A percentile compares a stretch with the other conserved stretches of the same genome.
phyloP scores from a whole-genome alignment of 35 echinoderm and acorn worm species.

The Acanthaster planci region DNA sequence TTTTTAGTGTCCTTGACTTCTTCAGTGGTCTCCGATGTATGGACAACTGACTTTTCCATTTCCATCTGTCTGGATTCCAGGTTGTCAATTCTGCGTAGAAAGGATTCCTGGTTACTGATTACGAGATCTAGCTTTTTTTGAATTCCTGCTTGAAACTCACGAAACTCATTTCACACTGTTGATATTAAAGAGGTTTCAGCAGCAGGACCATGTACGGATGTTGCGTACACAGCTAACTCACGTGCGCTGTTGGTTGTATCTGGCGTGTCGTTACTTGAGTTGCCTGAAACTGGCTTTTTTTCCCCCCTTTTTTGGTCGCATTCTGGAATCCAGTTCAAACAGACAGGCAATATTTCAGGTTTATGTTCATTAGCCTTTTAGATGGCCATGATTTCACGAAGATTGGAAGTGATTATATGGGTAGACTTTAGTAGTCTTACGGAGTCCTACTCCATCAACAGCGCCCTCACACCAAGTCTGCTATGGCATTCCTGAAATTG shows the following conservation, averaged over 20 bases:
- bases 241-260: not conserved
- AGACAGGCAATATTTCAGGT: too few species aligned
- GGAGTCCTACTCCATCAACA: too few species aligned
- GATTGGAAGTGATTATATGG: too few species aligned
- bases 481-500: too few species aligned
- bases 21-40: not conserved
- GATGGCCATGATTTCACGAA: too few species aligned
- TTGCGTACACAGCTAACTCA: too few species aligned
- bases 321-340: not conserved
- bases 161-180: not conserved
- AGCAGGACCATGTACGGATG: too few species aligned
- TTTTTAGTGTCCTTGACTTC: not conserved
- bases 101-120: not conserved
- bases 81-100: not conserved
- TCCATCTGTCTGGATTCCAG: not conserved
- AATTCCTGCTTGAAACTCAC: not conserved
- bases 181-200: not conserved
- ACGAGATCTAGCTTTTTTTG: not conserved
- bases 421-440: too few species aligned
- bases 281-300: not conserved
- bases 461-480: too few species aligned
- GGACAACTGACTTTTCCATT: not conserved
- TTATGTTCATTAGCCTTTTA: too few species aligned
- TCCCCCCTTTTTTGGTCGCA: not conserved
- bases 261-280: not conserved